Percentiles rank a stretch among this genome's conserved stretches.
Evolutionary conservation across 2,888 invertebrate species (phyloP).

Genomic region (Xanthia icteritia): DNA sequence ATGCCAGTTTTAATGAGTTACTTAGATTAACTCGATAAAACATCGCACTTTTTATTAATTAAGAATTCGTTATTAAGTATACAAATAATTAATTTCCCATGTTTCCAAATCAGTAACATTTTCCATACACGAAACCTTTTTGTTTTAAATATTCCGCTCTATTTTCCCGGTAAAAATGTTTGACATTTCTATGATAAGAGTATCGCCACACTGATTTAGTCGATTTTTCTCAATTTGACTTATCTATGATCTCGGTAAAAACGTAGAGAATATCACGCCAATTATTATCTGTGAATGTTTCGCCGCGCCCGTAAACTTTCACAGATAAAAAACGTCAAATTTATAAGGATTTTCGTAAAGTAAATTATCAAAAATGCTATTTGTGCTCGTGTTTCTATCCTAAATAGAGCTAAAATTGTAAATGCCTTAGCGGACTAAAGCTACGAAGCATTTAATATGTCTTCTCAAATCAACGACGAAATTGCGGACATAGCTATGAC

Average conservation of each 20-base stretch:
- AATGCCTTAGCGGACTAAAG: conserved; percentile 19
- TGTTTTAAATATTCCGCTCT: conserved; percentile 35
- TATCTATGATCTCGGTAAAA: conserved; percentile 4
- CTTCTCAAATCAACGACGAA: conserved; percentile 81
- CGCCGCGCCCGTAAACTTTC: conserved; percentile 31
- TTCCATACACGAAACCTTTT: not conserved
- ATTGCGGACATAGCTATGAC: conserved; percentile 82
- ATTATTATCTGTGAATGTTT: conserved; percentile 41
- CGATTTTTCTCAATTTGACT: not conserved
- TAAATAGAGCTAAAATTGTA: conserved; percentile 25
- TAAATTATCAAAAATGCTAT: conserved; percentile 38
- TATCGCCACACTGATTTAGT: conserved; percentile 5
- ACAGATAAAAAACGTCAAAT: conserved; percentile 57
- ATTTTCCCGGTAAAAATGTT: conserved; percentile 46
- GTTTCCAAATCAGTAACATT: not conserved
- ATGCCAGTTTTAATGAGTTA: not conserved
- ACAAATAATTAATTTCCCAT: not conserved
- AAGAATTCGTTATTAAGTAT: not conserved
- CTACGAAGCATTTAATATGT: conserved; percentile 63
- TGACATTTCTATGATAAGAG: conserved; percentile 24
- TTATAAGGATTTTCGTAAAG: not conserved
- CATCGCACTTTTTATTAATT: not conserved
- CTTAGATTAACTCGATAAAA: not conserved
- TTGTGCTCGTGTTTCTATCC: conserved; percentile 19
- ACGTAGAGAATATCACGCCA: conserved; percentile 15